Conservation (phyloP, 2,797 vertebrate species). For the Pangasius macronema region DNA sequence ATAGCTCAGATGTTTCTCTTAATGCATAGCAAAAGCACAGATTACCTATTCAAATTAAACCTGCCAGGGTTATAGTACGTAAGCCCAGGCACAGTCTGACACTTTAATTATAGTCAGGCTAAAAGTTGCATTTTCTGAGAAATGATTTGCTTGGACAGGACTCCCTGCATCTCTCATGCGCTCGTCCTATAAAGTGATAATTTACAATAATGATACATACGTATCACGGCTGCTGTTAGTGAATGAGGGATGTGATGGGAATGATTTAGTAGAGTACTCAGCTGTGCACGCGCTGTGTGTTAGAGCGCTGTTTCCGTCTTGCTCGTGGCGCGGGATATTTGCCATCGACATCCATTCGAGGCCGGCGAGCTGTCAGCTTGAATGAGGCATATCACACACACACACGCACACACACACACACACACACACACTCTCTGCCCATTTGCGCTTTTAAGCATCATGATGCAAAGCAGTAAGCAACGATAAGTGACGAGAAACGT, state of each 20-base stretch:
- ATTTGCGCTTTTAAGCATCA: constrained; percentile 67
- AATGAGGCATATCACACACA: constrained; percentile 83
- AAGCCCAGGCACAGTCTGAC: constrained; percentile 77
- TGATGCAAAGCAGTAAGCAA: constrained; percentile 70
- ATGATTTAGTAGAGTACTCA: constrained; percentile 16
- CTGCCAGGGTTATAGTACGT: constrained; percentile 77
- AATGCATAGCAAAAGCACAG: constrained; percentile 84
- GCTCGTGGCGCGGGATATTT: constrained; percentile 38
- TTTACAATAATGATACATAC: constrained; percentile 41
- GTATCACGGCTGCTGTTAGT: constrained; percentile 29
- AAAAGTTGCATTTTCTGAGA: constrained; percentile 77
- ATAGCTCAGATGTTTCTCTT: constrained; percentile 79
- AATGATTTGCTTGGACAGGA: constrained; percentile 73
- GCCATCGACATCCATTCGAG: constrained; percentile 71
- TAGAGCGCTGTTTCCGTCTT: constrained; percentile 32
- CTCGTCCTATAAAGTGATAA: constrained; percentile 34
- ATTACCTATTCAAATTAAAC: constrained; percentile 73
- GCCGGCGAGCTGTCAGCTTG: constrained; percentile 79
- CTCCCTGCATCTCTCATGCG: constrained; percentile 25
- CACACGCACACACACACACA: constrained; percentile 70
- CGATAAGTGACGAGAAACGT: constrained; percentile 82
- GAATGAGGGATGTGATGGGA: not conserved
- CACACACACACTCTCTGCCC: constrained; percentile 72
- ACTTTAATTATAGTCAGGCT: constrained; percentile 87
- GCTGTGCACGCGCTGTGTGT: not conserved